A percentile compares a stretch with the other conserved stretches of the same genome.
Conservation (phyloP, 2,888 invertebrate species). For the Ochropleura leucogaster region DNA sequence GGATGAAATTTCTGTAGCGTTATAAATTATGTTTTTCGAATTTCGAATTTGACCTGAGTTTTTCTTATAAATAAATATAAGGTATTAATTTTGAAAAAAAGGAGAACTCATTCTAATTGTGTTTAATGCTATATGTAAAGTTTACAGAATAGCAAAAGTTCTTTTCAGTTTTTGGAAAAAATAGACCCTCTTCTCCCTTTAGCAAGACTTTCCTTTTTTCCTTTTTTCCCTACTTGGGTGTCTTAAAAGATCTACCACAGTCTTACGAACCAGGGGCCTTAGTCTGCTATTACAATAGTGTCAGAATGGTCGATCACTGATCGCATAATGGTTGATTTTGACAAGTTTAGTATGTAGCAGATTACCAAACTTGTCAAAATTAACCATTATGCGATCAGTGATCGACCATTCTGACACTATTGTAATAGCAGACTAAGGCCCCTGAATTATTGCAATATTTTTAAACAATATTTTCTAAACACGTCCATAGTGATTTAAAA, state of each 20-base stretch:
- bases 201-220: too few relatives aligned
- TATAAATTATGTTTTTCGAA: not conserved
- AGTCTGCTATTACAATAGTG: too few relatives aligned
- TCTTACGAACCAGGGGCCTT: conserved; percentile 24
- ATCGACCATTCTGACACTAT: too few relatives aligned
- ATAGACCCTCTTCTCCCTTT: not conserved
- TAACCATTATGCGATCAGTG: too few relatives aligned
- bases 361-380: too few relatives aligned
- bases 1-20: not conserved
- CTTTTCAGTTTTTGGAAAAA: not conserved
- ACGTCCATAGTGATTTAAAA: not conserved
- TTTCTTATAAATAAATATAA: not conserved
- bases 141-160: not conserved
- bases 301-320: too few relatives aligned
- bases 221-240: too few relatives aligned
- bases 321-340: too few relatives aligned
- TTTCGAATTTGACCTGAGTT: not conserved
- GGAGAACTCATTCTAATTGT: not conserved
- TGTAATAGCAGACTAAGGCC: too few relatives aligned
- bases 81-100: too few relatives aligned
- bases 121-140: not conserved
- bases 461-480: conserved; percentile 7
- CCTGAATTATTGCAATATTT: conserved; percentile 24
- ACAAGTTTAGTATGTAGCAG: too few relatives aligned
- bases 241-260: conserved; percentile 23